Base-by-base conservation (phyloP, 2,113 vertebrate genomes). In the Callipepla squamata region DNA sequence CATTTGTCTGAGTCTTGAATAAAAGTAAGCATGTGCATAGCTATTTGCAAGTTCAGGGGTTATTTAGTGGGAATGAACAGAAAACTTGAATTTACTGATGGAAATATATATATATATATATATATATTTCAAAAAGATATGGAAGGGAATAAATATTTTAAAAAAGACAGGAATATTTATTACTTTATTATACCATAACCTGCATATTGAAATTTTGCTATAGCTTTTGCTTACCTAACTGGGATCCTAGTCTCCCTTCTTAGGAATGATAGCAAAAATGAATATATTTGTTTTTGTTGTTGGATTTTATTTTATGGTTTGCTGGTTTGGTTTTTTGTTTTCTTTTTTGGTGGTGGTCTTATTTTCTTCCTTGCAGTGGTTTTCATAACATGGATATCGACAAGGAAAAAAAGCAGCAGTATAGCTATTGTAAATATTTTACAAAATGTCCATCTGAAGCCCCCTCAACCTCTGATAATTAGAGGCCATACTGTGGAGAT, bases 401-500 rank as follows among this genome's bases (percentile, higher is more conserved):
- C 72, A 53, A 87, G 93, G 75, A 80, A 86, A 96, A 89, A 97
- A 66, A 63, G 28, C 36, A 66, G n/a, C 44, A 87, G 36, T 76
- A 42, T 95, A 84, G 58, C 89, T 85, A 75, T 81, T 97, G 79
- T 97, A 98, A 95, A 92, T 96, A 95, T 93, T 97, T 97, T 87
- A 78, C 88, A 93, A 97, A 97, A 94, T 94, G 90, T 96, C 96
- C 85, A 94, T 97, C 91, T 93, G 94, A 96, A 97, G 95, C 96
- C 92, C 92, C 44, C 91, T 96, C 93, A 94, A 69, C 83, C 90
- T 92, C 90, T 94, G 86, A 92, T 95, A 95, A 96, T 97, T 97
- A 97, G 97, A 97, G 95, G 95, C 97, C 96, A 93, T 92, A 97
- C 94, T 61, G 85, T 96, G 96, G 96, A 96, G 93, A 97, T 86